phyloP scores from a whole-genome alignment of 2,888 invertebrate genomes.

The Diadegma fenestrale region DNA sequence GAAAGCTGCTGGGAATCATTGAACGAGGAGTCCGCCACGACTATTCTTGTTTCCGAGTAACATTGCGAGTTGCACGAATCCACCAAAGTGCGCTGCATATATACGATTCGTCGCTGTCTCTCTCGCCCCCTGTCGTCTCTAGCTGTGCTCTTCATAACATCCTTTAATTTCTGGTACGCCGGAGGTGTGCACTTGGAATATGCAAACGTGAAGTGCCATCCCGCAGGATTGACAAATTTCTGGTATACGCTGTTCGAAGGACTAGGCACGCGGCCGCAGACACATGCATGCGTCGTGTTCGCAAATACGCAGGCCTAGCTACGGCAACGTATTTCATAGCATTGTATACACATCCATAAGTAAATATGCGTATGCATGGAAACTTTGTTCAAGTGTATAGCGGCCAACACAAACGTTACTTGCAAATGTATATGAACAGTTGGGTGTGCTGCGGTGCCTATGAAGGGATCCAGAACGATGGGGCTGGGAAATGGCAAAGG shows the following conservation, averaged over 20 bases:
- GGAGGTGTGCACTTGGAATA: slow-evolving; percentile 43
- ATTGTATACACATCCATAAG: slow-evolving; percentile 17
- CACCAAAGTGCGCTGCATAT: not conserved
- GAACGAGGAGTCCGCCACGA: slow-evolving; percentile 5
- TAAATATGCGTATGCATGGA: slow-evolving; percentile 29
- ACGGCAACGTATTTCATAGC: not conserved
- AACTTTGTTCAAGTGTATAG: slow-evolving; percentile 28
- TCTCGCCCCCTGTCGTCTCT: not conserved
- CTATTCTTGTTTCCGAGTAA: slow-evolving; percentile 49
- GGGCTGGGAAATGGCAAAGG: slow-evolving; percentile 39
- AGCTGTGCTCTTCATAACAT: not conserved
- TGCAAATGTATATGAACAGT: not conserved
- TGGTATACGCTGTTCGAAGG: slow-evolving; percentile 56
- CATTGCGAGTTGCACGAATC: slow-evolving; percentile 25
- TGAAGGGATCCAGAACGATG: slow-evolving; percentile 37
- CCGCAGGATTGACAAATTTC: slow-evolving; percentile 67
- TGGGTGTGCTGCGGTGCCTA: not conserved
- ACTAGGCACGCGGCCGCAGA: slow-evolving; percentile 25
- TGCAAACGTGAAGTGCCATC: slow-evolving; percentile 64
- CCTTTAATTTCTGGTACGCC: not conserved
- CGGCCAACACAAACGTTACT: not conserved
- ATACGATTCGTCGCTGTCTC: not conserved
- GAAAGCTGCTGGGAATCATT: slow-evolving; percentile 32
- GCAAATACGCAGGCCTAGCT: slow-evolving; percentile 12
- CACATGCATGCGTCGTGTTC: not conserved